Evolutionary conservation across 1,140 invertebrate species (phyloP).

Genomic region (Cecropterus lyciades): DNA sequence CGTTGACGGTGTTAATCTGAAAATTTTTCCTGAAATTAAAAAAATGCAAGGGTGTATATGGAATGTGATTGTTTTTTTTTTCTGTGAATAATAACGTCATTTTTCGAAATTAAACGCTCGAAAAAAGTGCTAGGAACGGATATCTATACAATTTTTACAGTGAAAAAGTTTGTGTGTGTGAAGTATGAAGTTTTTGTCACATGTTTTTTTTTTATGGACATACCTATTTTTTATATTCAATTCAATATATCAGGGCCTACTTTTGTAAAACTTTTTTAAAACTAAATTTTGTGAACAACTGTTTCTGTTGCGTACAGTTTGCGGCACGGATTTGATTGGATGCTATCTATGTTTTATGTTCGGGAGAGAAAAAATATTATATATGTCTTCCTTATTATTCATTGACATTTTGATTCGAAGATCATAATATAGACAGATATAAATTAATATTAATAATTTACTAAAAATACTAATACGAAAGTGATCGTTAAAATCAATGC

Average conservation of each 20-base stretch:
- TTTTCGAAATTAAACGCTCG: constrained; percentile 5
- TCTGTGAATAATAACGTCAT: constrained; percentile 9
- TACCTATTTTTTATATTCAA: constrained; percentile 29
- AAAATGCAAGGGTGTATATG: constrained; percentile 14
- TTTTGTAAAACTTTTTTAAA: constrained; percentile 26
- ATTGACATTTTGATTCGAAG: too few species aligned
- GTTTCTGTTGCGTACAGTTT: constrained; percentile 4
- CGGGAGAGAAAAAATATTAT: background rate
- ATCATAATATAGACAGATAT: too few species aligned
- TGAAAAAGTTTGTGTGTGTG: constrained; percentile 17
- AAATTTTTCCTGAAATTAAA: constrained; percentile 15
- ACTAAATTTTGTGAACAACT: constrained; percentile 17
- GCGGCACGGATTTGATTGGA: constrained; percentile 8
- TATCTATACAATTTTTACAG: constrained; percentile 20
- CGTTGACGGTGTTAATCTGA: constrained; percentile 19
- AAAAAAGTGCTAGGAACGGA: constrained; percentile 32
- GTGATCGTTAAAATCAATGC: too few species aligned
- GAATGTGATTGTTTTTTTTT: constrained; percentile 19
- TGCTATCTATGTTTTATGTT: background rate
- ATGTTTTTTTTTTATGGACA: constrained; percentile 20
- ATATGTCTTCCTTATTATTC: too few species aligned
- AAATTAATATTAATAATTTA: too few species aligned
- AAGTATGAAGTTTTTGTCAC: constrained; percentile 23
- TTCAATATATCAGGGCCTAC: constrained; percentile 31
- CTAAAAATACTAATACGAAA: too few species aligned